Evolutionary conservation across 2,888 invertebrate species (phyloP), one percentile per base, ranked within the genome.

Genomic region (Neoscelio sp.): DNA sequence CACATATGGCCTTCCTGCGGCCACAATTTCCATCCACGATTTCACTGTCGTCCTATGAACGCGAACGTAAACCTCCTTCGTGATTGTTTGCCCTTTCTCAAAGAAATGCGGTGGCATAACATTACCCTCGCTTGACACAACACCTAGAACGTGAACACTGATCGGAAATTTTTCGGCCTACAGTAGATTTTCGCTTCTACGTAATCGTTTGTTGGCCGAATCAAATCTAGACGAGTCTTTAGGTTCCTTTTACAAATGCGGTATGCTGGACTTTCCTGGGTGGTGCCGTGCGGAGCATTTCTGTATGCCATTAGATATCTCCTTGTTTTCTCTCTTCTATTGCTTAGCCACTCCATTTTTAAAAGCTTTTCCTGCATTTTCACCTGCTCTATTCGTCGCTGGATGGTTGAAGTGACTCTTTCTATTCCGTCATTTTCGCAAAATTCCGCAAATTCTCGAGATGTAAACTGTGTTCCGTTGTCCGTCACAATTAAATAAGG

Each of bases 401-500:
- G 80, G 80, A 35, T 73, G 80, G 33, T 65, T n/a, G n/a, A n/a
- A n/a, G 52, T 50, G 10, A 26, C 46, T n/a, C 10, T 42, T n/a
- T 26, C 17, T n/a, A 74, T 46, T 1, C 73, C 54, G 30, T 62
- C 56, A 2, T 33, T 6, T 2, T 33, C 20, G 1, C 62, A 26
- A 60, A 79, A 81, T 2, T 46, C 26, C 2, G 7, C 13, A 48
- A 81, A 79, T 46, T 77, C 54, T 12, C 12, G 15, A 0, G 78
- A 60, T 1, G 15, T 28, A 23, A 80, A 82, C 2, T 73, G 52
- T 1, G 80, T 78, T 3, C 82, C 82, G 54, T 83, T 83, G 17
- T 83, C 83, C 0, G 73, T 76, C 0, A 82, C 68, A 2, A 82
- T 4, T 2, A 20, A 67, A 1, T 20, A 6, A 1, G 80, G 82